Evolutionary conservation across 2,888 invertebrate species (phyloP), one percentile per base, ranked within the genome.

Genomic region (Erpobdella octoculata): DNA sequence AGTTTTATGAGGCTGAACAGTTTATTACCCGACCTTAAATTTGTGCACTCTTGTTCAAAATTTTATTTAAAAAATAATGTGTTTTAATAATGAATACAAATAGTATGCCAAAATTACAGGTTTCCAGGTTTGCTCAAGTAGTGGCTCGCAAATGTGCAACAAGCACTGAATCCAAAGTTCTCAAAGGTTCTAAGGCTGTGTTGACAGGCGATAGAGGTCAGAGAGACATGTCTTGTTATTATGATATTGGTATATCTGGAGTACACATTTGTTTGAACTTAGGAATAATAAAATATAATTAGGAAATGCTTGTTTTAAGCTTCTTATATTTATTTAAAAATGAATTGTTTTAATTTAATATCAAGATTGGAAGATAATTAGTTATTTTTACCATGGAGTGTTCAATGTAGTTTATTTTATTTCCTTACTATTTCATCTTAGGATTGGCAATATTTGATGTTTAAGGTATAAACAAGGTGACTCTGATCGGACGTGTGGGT

Each of bases 401-500:
- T 33, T 64, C 12, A 36, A 25, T 36, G 2, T 0, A 31, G 15
- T n/a, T 35, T 64, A 33, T 15, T 33, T 9, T 31, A 62, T 64
- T 9, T 15, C 8, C 18, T 2, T 15, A 15, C 18, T 64, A 21
- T 35, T 65, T 33, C 25, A 65, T 65, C 21, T 33, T 12, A 65
- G 53, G 48, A 18, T 15, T 67, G 18, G 8, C 18, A 21, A 33
- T 35, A 15, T 35, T 61, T 21, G 36, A 18, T 0, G 31, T n/a
- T 12, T 64, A 69, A 91, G 90, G 91, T 69, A 84, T 94, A 69
- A 94, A 94, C 83, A 88, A 87, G 82, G 90, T 93, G 0, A 90
- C 89, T 31, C 83, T 95, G 48, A 82, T 95, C 70, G 94, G 94
- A 2, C 86, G 94, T 80, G 91, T 90, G 48, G 94, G 94, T 0